phyloP scores from a whole-genome alignment of 2,113 vertebrate species.

The Proterorhinus semilunaris region DNA sequence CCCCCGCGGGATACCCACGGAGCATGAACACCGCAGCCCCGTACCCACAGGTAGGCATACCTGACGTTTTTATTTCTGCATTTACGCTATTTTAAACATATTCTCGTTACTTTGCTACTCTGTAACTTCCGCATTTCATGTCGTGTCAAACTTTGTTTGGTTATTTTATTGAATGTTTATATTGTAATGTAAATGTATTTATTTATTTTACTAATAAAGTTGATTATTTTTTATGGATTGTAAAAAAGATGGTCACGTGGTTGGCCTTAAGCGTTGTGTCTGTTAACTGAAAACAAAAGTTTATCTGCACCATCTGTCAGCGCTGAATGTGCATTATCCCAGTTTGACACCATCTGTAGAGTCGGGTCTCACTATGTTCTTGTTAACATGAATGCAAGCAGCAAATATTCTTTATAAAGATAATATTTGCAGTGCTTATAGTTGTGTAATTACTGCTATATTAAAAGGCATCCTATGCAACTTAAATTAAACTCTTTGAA shows the following conservation, averaged over 20 bases:
- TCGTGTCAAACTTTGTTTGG: not conserved
- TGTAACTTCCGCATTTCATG: conserved; percentile 65
- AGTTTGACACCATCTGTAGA: conserved; percentile 41
- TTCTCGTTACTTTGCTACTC: not conserved
- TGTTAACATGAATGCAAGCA: not conserved
- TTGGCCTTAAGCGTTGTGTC: conserved; percentile 15
- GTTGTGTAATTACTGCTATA: no score
- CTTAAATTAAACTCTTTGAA: no score
- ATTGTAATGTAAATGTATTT: not conserved
- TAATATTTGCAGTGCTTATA: no score
- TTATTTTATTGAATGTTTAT: not conserved
- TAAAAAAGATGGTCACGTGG: conserved; percentile 40
- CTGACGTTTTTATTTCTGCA: not conserved
- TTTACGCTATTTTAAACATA: not conserved
- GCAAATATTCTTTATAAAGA: no score
- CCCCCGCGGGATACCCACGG: conserved; percentile 65
- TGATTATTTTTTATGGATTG: conserved; percentile 2
- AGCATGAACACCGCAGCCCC: conserved; percentile 63
- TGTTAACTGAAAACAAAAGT: conserved; percentile 42
- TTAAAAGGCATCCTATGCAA: no score
- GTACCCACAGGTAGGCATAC: conserved; percentile 67
- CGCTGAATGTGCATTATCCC: conserved; percentile 13
- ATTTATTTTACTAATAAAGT: no score
- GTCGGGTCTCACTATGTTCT: not conserved
- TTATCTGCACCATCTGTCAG: conserved; percentile 48